Percentiles rank a stretch among this genome's conserved stretches.
phyloP scores from a whole-genome alignment of 2,888 invertebrate genomes.

The Napeogenes inachia region DNA sequence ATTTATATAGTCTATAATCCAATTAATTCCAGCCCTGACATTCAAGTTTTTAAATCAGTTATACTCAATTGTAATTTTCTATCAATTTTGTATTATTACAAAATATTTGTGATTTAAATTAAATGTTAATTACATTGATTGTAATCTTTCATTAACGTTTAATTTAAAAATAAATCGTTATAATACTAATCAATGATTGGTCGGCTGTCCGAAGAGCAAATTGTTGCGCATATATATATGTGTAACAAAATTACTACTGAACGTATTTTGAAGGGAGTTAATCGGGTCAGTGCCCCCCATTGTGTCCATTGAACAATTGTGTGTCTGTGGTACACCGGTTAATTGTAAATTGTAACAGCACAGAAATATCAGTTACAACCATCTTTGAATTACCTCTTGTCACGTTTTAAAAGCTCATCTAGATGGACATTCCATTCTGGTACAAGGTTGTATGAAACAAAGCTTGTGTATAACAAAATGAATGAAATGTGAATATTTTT shows the following conservation, averaged over 20 bases:
- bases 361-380: conserved; percentile 44
- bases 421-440: conserved; percentile 21
- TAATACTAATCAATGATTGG: too few relatives aligned
- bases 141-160: too few relatives aligned
- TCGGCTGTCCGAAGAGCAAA: too few relatives aligned
- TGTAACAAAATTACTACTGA: conserved; percentile 13
- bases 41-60: too few relatives aligned
- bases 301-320: conserved; percentile 45
- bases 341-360: conserved; percentile 48
- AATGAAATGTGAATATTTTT: too few relatives aligned
- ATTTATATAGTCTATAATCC: not conserved
- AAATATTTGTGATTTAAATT: too few relatives aligned
- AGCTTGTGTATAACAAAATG: too few relatives aligned
- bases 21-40: not conserved
- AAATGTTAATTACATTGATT: too few relatives aligned
- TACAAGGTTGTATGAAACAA: conserved; percentile 24
- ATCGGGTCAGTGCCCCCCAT: conserved; percentile 52
- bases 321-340: conserved; percentile 41
- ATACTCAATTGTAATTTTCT: too few relatives aligned
- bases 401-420: conserved; percentile 50
- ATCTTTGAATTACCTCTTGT: conserved; percentile 46
- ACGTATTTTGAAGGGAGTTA: conserved; percentile 31
- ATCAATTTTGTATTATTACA: too few relatives aligned
- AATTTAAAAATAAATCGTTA: too few relatives aligned
- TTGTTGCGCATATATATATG: not conserved